Base-by-base conservation (phyloP, 2,888 invertebrate genomes). In the Ophion obscuratus region DNA sequence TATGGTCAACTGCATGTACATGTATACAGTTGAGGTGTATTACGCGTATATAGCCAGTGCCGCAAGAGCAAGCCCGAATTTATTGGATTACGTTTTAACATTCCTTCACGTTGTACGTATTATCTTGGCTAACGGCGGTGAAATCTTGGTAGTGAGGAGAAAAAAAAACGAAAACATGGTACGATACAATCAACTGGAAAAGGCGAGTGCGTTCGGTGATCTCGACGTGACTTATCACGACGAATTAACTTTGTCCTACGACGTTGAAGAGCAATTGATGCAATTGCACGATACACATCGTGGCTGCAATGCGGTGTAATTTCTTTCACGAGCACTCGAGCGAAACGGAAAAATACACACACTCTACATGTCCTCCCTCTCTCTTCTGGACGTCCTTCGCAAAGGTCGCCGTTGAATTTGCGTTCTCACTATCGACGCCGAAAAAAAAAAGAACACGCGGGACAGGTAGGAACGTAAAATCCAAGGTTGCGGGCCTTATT, bases 11-110 rank as follows among this genome's bases (percentile, higher is more conserved):
- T 62, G 64, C 64, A 47, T 68, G n/a, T 70, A 27, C 61, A 24
- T 57, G 59, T 17, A 71, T 57, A 68, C 40, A 57, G 14, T 10
- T 36, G 40, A 53, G 53, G 17, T 53, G 10, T n/a, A 11, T 20
- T 44, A 27, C 20, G 40, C 40, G 40, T 66, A 24, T 20, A 66
- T 66, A 70, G 31, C 36, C 62, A 76, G 66, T 73, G 59, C 44
- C 67, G 17, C 53, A 17, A 53, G 77, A 81, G 76, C 24, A 77
- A 64, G 71, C 66, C 83, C 86, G 81, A 86, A 81, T 86, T 86
- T 86, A 83, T 86, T 74, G 83, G 53, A 79, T 83, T 84, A 71
- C 81, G 67, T 64, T 81, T 86, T 78, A 83, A 83, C 24, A 80
- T 86, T 83, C 83, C 61, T 66, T 67, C 76, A 76, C 71, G 79